phyloP scores from a whole-genome alignment of 2,797 vertebrate genomes.

The Gymnodraco acuticeps region DNA sequence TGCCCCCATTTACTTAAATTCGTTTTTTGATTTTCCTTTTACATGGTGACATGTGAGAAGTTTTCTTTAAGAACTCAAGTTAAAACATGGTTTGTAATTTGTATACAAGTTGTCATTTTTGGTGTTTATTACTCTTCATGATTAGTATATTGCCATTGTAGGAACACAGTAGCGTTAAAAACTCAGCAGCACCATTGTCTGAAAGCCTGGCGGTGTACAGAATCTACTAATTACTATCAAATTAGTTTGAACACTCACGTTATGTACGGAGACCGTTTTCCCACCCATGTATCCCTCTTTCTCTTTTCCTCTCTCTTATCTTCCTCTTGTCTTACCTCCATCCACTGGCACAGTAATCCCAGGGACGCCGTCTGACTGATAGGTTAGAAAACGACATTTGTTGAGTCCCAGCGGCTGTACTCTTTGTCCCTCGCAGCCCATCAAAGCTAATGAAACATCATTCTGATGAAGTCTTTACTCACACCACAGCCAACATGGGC shows the following conservation, averaged over 20 bases:
- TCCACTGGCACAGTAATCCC: slow-evolving; percentile 6
- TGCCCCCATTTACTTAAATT: too few species aligned
- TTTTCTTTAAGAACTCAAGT: too few species aligned
- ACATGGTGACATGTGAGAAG: too few species aligned
- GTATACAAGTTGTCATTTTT: too few species aligned
- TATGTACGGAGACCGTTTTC: slow-evolving; percentile 1
- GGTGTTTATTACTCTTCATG: not conserved
- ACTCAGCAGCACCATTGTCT: slow-evolving; percentile 27
- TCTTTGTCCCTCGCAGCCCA: slow-evolving; percentile 36
- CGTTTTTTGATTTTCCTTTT: too few species aligned
- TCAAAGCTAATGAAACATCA: slow-evolving; percentile 64
- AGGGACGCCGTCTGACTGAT: slow-evolving; percentile 29
- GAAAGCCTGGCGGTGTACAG: not conserved
- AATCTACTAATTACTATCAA: not conserved
- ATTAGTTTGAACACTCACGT: not conserved
- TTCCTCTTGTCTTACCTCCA: slow-evolving; percentile 1
- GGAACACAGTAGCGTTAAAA: not conserved
- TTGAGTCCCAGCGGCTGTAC: slow-evolving; percentile 30
- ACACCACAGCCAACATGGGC: slow-evolving; percentile 28
- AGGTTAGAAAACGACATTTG: slow-evolving; percentile 39
- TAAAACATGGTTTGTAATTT: too few species aligned
- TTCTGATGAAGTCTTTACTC: slow-evolving; percentile 64
- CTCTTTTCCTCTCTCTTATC: not conserved
- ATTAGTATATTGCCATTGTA: not conserved
- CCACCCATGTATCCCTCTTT: not conserved